Percentiles rank a stretch among this genome's conserved stretches.
phyloP scores from a whole-genome alignment of 37 sponge, comb jelly and placozoan species.

The Crambe crambe region DNA sequence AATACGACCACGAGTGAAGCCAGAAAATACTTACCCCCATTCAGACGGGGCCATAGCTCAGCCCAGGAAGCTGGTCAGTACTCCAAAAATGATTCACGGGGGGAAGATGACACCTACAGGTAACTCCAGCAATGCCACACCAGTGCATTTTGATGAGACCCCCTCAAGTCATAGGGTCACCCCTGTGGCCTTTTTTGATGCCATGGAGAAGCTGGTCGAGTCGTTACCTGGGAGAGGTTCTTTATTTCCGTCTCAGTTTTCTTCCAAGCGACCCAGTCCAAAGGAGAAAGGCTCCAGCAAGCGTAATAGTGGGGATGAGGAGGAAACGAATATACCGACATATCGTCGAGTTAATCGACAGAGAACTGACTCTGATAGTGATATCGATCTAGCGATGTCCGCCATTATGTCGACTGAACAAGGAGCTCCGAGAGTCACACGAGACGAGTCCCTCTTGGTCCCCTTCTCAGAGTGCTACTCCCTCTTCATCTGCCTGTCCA shows the following conservation, averaged over 20 bases:
- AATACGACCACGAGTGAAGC: not conserved
- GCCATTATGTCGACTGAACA: conserved; percentile 33
- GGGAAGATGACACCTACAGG: not conserved
- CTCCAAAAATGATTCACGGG: not conserved
- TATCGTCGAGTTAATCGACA: not conserved
- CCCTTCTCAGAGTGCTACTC: conserved; percentile 45
- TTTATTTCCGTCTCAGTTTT: not conserved
- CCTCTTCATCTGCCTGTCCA: conserved; percentile 65
- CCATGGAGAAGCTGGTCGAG: conserved; percentile 15
- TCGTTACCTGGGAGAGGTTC: not conserved
- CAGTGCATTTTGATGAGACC: not conserved
- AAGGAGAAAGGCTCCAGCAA: not conserved
- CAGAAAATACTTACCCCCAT: not conserved
- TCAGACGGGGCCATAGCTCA: not conserved
- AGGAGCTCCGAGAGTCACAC: conserved; percentile 27
- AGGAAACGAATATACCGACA: not conserved
- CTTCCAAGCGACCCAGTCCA: too few relatives aligned
- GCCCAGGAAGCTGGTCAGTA: not conserved
- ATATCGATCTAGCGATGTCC: conserved; percentile 12
- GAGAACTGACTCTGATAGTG: conserved; percentile 1
- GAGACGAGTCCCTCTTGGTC: conserved; percentile 26
- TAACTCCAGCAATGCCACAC: not conserved
- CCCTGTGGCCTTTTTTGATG: conserved; percentile 40
- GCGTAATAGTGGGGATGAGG: not conserved
- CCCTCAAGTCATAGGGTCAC: conserved; percentile 10